A percentile compares a stretch with the other conserved stretches of the same genome.
Conservation (phyloP, 1,140 invertebrate genomes). For the Drosophila ercepeae region DNA sequence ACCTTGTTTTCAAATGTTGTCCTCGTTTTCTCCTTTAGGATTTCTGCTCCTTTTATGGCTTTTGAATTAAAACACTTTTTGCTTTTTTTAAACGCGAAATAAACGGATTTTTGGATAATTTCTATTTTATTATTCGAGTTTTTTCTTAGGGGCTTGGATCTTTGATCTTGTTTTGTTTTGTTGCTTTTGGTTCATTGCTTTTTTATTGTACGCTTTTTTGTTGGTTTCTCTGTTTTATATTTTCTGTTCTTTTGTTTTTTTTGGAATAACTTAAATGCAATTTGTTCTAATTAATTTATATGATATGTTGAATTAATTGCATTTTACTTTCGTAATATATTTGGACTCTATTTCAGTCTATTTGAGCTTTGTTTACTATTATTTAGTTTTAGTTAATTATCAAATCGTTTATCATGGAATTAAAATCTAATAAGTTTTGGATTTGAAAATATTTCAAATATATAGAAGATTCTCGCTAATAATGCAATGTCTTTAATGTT, state of each 20-base stretch:
- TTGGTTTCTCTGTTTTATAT: slow-evolving; percentile 13
- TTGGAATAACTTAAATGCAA: slow-evolving; percentile 77
- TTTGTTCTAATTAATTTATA: slow-evolving; percentile 80
- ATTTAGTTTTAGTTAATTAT: slow-evolving; percentile 46
- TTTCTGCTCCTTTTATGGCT: not conserved
- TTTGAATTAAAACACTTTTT: not conserved
- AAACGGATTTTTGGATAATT: slow-evolving; percentile 11
- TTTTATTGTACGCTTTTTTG: slow-evolving; percentile 6
- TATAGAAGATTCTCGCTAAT: slow-evolving; percentile 40
- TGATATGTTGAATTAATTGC: slow-evolving; percentile 78
- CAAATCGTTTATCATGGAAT: slow-evolving; percentile 47
- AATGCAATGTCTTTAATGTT: slow-evolving; percentile 28
- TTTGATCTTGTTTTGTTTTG: slow-evolving; percentile 31
- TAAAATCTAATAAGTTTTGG: slow-evolving; percentile 42
- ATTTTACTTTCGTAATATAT: slow-evolving; percentile 70
- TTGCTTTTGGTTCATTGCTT: slow-evolving; percentile 26
- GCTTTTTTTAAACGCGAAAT: slow-evolving; percentile 24
- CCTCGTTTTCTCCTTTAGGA: not conserved
- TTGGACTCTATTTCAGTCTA: slow-evolving; percentile 84
- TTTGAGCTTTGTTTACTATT: slow-evolving; percentile 79
- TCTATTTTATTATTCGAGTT: slow-evolving; percentile 19
- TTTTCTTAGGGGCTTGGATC: slow-evolving; percentile 13
- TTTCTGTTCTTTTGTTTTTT: slow-evolving; percentile 22
- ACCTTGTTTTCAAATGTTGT: not conserved
- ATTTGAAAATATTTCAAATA: slow-evolving; percentile 50